phyloP scores from a whole-genome alignment of 64 coral and sea anemone genomes.

The Pocillopora damicornis region DNA sequence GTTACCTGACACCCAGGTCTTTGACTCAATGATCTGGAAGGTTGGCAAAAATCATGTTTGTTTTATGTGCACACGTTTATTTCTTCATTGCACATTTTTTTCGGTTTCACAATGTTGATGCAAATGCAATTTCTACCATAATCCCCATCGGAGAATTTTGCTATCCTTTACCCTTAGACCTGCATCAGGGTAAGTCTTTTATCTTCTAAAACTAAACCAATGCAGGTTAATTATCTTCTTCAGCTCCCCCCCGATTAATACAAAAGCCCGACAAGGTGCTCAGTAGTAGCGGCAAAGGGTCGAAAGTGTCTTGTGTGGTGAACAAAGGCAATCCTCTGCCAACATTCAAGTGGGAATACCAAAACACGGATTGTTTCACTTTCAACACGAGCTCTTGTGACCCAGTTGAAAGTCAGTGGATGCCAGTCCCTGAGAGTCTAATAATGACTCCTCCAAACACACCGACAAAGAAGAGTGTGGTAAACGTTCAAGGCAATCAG shows the following conservation, averaged over 20 bases:
- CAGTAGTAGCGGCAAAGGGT: background rate
- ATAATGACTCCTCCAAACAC: background rate
- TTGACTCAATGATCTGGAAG: too few relatives aligned
- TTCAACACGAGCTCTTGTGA: background rate
- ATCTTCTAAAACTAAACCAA: background rate
- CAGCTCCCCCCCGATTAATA: background rate
- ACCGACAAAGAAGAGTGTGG: constrained; percentile 17
- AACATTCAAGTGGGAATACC: constrained; percentile 18
- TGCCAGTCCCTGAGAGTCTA: background rate
- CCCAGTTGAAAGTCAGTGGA: background rate
- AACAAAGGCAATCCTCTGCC: constrained; percentile 32
- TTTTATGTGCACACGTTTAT: too few relatives aligned
- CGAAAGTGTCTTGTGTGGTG: constrained; percentile 6
- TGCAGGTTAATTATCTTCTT: background rate
- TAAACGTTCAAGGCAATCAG: constrained; percentile 11
- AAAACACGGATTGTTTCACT: background rate
- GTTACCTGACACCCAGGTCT: background rate
- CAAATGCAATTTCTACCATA: too few relatives aligned
- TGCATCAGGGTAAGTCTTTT: too few relatives aligned
- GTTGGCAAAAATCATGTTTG: too few relatives aligned
- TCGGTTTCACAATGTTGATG: too few relatives aligned
- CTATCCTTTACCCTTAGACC: too few relatives aligned
- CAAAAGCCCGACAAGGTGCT: background rate
- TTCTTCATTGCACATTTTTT: too few relatives aligned
- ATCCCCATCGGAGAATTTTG: too few relatives aligned